Percentiles rank a stretch among this genome's conserved stretches.
These are phyloP conservation scores for Bergia puertoricense DNA, from an alignment of 92 coral and sea anemone genomes.

Conservation along the genomic window DNA sequence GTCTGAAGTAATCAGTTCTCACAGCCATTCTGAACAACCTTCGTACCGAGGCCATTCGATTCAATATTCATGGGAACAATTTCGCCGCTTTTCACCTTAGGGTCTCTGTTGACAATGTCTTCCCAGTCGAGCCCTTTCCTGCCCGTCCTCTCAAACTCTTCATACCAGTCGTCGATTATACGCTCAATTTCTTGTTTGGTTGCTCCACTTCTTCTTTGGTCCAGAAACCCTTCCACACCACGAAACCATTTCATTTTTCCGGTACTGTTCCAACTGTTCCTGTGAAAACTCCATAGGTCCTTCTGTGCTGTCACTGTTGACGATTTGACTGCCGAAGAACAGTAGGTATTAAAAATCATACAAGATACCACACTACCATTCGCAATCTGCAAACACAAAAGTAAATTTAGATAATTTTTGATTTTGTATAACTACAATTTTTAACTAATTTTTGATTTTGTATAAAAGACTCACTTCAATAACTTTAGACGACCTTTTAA, in stretches of 20 bases:
- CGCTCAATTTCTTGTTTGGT: constrained; percentile 22
- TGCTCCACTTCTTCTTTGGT: constrained; percentile 18
- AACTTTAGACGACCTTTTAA: not conserved
- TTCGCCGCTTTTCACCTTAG: constrained; percentile 1
- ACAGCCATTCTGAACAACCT: constrained; percentile 26
- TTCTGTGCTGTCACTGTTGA: not conserved
- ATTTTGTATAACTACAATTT: no score
- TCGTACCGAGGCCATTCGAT: constrained; percentile 3
- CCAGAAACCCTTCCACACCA: constrained; percentile 8
- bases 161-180: not conserved
- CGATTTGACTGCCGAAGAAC: not conserved
- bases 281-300: not conserved
- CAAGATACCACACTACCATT: no score
- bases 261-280: not conserved
- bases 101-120: constrained; percentile 16
- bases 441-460: no score
- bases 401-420: no score
- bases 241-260: constrained; percentile 4
- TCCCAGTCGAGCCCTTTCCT: constrained; percentile 7
- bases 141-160: constrained; percentile 19
- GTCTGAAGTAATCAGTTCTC: not conserved
- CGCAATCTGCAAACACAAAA: not conserved
- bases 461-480: not conserved
- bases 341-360: not conserved
- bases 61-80: not conserved